Conservation (phyloP, 2,797 vertebrate genomes). For the Hydrocynus forskahlii region DNA sequence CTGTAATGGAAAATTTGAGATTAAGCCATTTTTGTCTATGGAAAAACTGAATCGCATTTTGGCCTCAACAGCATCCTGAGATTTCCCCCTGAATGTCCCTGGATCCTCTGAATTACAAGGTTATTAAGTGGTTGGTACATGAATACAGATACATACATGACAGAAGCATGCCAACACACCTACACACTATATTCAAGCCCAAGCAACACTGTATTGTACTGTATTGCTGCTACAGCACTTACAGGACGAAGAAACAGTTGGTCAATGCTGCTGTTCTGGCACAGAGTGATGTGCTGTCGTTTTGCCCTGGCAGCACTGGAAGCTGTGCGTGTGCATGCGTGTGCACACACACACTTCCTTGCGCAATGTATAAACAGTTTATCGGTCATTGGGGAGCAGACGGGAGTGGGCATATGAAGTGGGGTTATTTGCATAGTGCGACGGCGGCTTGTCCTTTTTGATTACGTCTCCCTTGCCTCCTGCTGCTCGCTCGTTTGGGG, state of each 20-base stretch:
- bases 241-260: slow-evolving; percentile 7
- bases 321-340: slow-evolving; percentile 10
- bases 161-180: too few relatives aligned
- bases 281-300: not conserved
- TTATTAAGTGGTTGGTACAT: too few relatives aligned
- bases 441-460: slow-evolving; percentile 72
- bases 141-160: too few relatives aligned
- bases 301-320: not conserved
- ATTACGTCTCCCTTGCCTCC: slow-evolving; percentile 74
- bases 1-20: too few relatives aligned
- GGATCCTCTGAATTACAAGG: too few relatives aligned
- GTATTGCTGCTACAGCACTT: slow-evolving; percentile 1
- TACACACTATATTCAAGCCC: too few relatives aligned
- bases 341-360: slow-evolving; percentile 12
- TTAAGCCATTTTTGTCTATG: too few relatives aligned
- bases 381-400: slow-evolving; percentile 54
- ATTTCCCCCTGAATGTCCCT: too few relatives aligned
- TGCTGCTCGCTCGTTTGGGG: slow-evolving; percentile 69
- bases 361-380: slow-evolving; percentile 59
- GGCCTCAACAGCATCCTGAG: too few relatives aligned
- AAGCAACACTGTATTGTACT: too few relatives aligned
- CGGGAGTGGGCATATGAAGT: slow-evolving; percentile 67
- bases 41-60: too few relatives aligned
- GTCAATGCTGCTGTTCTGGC: slow-evolving; percentile 11
- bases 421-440: slow-evolving; percentile 73